Percentiles rank a stretch among this genome's conserved stretches.
These are phyloP conservation scores for Catamblyrhynchus diadema DNA, from an alignment of 2,797 vertebrate species.

Conservation along the genomic window DNA sequence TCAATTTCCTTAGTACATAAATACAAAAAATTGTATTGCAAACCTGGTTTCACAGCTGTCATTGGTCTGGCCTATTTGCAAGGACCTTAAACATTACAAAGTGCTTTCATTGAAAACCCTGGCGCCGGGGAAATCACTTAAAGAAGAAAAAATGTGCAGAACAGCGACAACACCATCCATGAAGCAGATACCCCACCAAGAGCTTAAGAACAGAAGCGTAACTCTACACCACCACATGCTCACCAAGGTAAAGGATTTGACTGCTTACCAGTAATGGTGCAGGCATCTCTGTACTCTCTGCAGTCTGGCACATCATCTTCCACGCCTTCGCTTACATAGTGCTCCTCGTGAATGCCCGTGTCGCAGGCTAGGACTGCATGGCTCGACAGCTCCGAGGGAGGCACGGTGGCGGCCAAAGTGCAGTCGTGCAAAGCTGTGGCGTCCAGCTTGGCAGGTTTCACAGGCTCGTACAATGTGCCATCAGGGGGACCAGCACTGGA, in stretches of 20 bases:
- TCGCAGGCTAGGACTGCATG: slow-evolving; percentile 70
- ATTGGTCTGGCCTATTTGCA: neutral
- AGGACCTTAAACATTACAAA: neutral
- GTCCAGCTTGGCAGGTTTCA: slow-evolving; percentile 99
- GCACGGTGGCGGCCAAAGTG: slow-evolving; percentile 79
- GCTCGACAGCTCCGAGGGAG: slow-evolving; percentile 51
- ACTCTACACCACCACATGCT: neutral
- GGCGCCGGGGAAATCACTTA: neutral
- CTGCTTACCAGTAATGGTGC: slow-evolving; percentile 94
- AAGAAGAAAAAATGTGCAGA: neutral
- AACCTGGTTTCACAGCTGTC: neutral
- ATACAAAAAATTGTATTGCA: neutral
- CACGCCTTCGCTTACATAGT: slow-evolving; percentile 88
- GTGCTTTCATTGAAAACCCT: neutral
- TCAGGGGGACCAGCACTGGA: slow-evolving; percentile 72
- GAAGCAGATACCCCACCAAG: neutral
- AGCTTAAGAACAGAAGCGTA: neutral
- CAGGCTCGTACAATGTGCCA: slow-evolving; percentile 84
- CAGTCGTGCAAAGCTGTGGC: slow-evolving; percentile 82
- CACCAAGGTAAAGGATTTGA: neutral
- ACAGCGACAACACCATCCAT: accelerated
- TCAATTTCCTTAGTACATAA: neutral
- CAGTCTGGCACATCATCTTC: slow-evolving; percentile 72
- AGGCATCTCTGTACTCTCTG: slow-evolving; percentile 88
- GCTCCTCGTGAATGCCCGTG: slow-evolving; percentile 77